Percentiles rank a stretch among this genome's conserved stretches.
Evolutionary conservation across 2,797 vertebrate genomes (phyloP).

Genomic region (Sebastes wilsoni): DNA sequence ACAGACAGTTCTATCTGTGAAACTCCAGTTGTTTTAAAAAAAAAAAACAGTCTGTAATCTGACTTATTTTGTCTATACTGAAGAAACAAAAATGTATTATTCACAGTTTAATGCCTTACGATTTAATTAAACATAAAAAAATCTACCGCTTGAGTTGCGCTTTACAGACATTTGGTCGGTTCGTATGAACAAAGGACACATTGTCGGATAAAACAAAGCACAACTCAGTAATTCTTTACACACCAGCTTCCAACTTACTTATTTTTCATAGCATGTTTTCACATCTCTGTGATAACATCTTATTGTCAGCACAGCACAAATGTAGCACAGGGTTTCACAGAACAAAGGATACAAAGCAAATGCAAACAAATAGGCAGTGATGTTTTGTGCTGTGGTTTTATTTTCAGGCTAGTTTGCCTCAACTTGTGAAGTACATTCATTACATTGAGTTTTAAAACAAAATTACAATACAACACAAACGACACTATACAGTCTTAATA

Average conservation of each 20-base stretch:
- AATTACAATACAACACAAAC: background rate
- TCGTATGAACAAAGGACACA: background rate
- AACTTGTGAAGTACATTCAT: too few species aligned
- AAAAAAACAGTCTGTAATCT: background rate
- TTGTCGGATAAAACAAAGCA: background rate
- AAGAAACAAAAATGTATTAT: background rate
- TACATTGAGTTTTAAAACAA: background rate
- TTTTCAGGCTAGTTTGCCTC: background rate
- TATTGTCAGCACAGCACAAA: background rate
- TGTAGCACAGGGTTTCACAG: background rate
- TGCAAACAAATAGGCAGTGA: background rate
- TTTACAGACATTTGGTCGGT: background rate
- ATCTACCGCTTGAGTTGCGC: background rate
- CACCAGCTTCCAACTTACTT: background rate
- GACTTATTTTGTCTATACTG: background rate
- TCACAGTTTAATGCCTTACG: background rate
- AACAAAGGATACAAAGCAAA: constrained; percentile 4
- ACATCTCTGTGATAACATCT: background rate
- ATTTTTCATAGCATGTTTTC: background rate
- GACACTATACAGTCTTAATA: background rate
- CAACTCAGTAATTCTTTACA: background rate
- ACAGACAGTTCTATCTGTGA: background rate
- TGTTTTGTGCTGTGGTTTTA: background rate
- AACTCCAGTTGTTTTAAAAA: background rate
- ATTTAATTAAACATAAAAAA: background rate